Conservation (phyloP, 2,113 vertebrate species). For the Oophaga pumilio region DNA sequence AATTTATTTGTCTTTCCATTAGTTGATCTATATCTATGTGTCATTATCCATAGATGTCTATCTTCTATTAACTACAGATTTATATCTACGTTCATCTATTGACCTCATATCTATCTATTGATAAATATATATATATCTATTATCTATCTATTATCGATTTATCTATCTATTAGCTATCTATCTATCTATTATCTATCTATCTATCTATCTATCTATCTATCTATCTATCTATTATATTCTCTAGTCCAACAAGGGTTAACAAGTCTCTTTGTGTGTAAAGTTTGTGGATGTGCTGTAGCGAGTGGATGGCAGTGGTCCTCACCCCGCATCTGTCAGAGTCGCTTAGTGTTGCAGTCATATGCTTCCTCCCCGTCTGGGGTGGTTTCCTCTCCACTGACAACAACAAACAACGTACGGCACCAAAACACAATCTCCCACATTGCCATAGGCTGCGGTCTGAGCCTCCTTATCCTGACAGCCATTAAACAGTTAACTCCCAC, state of each 20-base stretch:
- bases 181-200: conserved; percentile 1
- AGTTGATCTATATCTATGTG: too few species aligned
- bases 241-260: background rate
- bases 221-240: background rate
- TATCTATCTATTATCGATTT: background rate
- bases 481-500: background rate
- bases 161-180: background rate
- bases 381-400: conserved; percentile 1
- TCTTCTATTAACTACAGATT: background rate
- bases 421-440: background rate
- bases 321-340: conserved; percentile 19
- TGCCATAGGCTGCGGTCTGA: background rate
- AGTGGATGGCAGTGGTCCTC: background rate
- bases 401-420: conserved; percentile 18
- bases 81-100: background rate
- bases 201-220: conserved; percentile 16
- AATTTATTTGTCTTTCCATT: background rate
- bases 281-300: conserved; percentile 9
- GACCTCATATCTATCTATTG: background rate
- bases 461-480: background rate
- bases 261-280: conserved; percentile 14
- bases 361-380: conserved; percentile 22
- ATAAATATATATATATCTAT: background rate
- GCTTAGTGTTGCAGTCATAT: background rate
- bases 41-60: too few species aligned